Conservation (phyloP, 2,888 invertebrate species). For the Cepaea hortensis region DNA sequence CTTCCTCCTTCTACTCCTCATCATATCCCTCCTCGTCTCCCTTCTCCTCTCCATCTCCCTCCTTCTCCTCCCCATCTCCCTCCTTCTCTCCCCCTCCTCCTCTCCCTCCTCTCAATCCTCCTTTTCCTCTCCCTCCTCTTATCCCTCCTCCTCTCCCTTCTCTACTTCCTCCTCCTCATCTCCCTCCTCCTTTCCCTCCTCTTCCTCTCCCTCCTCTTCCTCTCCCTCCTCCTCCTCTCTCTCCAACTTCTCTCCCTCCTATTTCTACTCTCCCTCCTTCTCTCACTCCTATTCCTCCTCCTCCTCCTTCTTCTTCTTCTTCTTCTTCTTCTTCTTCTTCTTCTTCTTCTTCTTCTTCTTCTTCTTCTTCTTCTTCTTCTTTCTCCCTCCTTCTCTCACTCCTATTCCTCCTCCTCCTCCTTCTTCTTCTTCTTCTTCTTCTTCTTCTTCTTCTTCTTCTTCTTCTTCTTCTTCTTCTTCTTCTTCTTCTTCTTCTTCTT, state of each 20-base stretch:
- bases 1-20: not conserved
- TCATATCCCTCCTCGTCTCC: not conserved
- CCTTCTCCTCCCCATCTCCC: not conserved
- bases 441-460: not conserved
- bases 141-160: not conserved
- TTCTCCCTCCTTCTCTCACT: too few relatives aligned
- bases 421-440: not conserved
- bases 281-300: not conserved
- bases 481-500: not conserved
- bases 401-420: not conserved
- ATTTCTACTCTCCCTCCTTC: not conserved
- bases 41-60: not conserved
- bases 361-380: too few relatives aligned
- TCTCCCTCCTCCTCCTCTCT: not conserved
- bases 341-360: not conserved
- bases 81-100: not conserved
- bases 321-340: conserved; percentile 1
- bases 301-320: not conserved
- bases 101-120: not conserved
- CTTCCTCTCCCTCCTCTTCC: not conserved
- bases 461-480: too few relatives aligned
- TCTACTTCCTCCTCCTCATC: not conserved
- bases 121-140: not conserved
- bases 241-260: not conserved
- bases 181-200: not conserved